A percentile compares a stretch with the other conserved stretches of the same genome.
Evolutionary conservation across 2,797 vertebrate genomes (phyloP).

Genomic region (Lacerta bilineata): DNA sequence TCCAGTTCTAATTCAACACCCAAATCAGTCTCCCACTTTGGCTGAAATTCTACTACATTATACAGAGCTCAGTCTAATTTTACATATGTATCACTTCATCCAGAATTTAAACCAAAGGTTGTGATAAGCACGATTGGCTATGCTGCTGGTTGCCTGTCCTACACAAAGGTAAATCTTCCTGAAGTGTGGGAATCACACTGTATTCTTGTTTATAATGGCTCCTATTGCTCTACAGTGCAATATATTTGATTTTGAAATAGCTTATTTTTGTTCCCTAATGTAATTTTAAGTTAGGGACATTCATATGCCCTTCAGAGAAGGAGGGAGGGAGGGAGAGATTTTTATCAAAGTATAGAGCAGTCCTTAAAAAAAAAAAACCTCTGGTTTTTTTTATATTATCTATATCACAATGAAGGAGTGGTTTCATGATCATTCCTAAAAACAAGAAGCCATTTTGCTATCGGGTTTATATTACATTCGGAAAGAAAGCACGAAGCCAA

Average conservation of each 20-base stretch:
- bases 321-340: too few relatives aligned
- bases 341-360: not conserved
- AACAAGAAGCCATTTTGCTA: not conserved
- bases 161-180: not conserved
- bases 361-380: not conserved
- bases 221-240: too few relatives aligned
- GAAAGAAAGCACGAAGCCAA: conserved; percentile 33
- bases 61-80: not conserved
- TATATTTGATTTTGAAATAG: too few relatives aligned
- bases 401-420: conserved; percentile 10
- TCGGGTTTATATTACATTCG: not conserved
- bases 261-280: too few relatives aligned
- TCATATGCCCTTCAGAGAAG: too few relatives aligned
- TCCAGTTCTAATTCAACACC: not conserved
- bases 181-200: too few relatives aligned
- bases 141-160: too few relatives aligned
- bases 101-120: not conserved
- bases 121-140: too few relatives aligned
- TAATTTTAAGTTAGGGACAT: too few relatives aligned
- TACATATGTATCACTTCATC: not conserved
- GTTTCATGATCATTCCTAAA: conserved; percentile 17
- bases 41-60: not conserved
- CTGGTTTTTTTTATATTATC: conserved; percentile 10
- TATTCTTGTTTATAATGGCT: too few relatives aligned
- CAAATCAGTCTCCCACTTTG: not conserved